These are phyloP conservation scores for Branchipolynoe longqiensis DNA, from an alignment of 2,888 invertebrate species.

Conservation along the genomic window DNA sequence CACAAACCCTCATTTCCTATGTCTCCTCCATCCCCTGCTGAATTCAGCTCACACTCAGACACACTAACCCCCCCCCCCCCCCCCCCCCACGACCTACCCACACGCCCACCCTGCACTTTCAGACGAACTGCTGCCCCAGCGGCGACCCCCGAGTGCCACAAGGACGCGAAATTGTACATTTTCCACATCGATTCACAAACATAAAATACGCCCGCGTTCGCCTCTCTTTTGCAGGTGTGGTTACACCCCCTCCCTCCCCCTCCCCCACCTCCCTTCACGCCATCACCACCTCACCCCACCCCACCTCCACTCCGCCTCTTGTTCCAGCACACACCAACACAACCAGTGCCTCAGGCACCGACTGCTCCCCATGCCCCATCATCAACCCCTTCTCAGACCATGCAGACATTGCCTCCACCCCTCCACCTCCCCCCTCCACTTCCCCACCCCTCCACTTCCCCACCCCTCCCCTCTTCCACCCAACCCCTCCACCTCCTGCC, in stretches of 20 bases:
- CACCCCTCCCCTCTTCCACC: not conserved
- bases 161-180: slow-evolving; percentile 46
- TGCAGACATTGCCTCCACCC: not conserved
- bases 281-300: not conserved
- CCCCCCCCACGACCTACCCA: not conserved
- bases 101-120: not conserved
- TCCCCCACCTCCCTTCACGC: not conserved
- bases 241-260: not conserved
- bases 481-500: not conserved
- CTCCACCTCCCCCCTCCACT: not conserved
- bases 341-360: too few species aligned
- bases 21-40: not conserved
- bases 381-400: not conserved
- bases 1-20: too few species aligned
- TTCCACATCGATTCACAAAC: slow-evolving; percentile 7
- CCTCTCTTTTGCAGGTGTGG: slow-evolving; percentile 55
- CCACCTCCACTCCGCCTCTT: not conserved
- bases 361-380: too few species aligned
- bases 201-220: slow-evolving; percentile 18
- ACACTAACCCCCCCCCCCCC: too few species aligned
- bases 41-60: too few species aligned
- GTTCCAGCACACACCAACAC: too few species aligned
- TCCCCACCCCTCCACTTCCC: not conserved
- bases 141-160: slow-evolving; percentile 10
- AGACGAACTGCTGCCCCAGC: not conserved